Evolutionary conservation across 2,113 vertebrate genomes (phyloP), one percentile per base, ranked within the genome.

Genomic region (Scomber japonicus): DNA sequence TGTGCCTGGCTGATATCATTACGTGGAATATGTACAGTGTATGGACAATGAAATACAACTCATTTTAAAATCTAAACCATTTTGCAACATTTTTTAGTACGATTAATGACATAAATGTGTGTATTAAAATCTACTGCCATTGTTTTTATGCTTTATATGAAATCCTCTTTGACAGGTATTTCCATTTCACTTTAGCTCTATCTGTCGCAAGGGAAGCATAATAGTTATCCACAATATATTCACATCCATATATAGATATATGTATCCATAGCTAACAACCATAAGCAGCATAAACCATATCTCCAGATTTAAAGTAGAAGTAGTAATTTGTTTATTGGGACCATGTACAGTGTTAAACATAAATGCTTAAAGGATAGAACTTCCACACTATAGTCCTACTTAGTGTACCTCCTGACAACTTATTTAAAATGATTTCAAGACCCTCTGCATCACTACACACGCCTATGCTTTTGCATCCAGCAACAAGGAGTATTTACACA

Each of bases 51-150:
- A 68, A 73, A 74, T 62, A 30, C 2, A 68, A 69, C 16, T 68
- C 1, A 40, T 40, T 40, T 40, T 40, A 40, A 40, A 40, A 40
- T 40, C 35, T 10, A 10, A 40, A 40, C 35, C 35, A 7, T 57
- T 64, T 27, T 50, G 24, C 27, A 44, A 11, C 57, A 65, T 68
- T 31, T 81, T 63, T 48, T n/a, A 60, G 11, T 31, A 51, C 50
- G 31, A 71, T 77, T 79, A 78, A 73, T 74, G n/a, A 54, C 61
- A 17, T 45, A 27, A 62, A 44, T 60, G 46, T 68, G 46, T 75
- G 27, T 40, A 19, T 40, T 9, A 24, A 40, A 51, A 70, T 48
- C 40, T 66, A 12, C 67, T 57, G 49, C 45, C 30, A 40, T 69
- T 77, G 19, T 35, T 9, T 49, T 54, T 35, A 55, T 48, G 13